Percentiles rank a stretch among this genome's conserved stretches.
Evolutionary conservation across 2,888 invertebrate species (phyloP).

Genomic region (Biston stratarius): DNA sequence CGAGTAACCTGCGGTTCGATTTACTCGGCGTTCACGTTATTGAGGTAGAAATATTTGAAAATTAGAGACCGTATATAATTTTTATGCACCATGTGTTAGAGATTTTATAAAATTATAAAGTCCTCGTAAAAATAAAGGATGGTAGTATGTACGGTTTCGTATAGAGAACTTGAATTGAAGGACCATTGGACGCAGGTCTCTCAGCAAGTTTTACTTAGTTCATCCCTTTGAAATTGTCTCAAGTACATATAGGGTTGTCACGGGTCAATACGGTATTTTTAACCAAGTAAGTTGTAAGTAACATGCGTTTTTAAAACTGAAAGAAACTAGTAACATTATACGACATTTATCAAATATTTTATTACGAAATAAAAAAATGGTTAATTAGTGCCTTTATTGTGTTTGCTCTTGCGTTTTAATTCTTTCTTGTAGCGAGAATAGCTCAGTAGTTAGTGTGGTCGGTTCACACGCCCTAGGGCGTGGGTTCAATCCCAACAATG

Average conservation of each 20-base stretch:
- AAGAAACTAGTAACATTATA: too few species aligned
- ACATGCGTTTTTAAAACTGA: too few species aligned
- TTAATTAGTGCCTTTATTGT: too few species aligned
- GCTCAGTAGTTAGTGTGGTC: too few species aligned
- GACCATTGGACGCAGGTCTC: constrained; percentile 32
- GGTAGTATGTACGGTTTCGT: constrained; percentile 19
- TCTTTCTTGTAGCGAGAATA: too few species aligned
- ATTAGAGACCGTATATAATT: constrained; percentile 31
- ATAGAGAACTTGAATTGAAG: constrained; percentile 30
- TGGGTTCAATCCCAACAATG: too few species aligned
- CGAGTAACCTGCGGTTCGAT: constrained; percentile 35
- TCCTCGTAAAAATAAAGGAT: constrained; percentile 17
- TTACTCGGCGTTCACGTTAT: constrained; percentile 35
- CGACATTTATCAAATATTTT: too few species aligned
- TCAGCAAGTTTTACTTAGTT: constrained; percentile 11
- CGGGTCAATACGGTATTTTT: neutral
- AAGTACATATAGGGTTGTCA: neutral
- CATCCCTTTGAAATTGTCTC: constrained; percentile 14
- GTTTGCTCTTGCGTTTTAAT: too few species aligned
- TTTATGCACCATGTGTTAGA: constrained; percentile 29
- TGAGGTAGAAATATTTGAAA: constrained; percentile 41
- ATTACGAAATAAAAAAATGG: too few species aligned
- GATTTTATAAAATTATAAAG: constrained; percentile 38
- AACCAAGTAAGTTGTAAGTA: neutral
- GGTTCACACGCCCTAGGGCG: too few species aligned